These are phyloP conservation scores for Isaurus tuberculatus DNA, from an alignment of 92 coral and sea anemone species.

Conservation along the genomic window DNA sequence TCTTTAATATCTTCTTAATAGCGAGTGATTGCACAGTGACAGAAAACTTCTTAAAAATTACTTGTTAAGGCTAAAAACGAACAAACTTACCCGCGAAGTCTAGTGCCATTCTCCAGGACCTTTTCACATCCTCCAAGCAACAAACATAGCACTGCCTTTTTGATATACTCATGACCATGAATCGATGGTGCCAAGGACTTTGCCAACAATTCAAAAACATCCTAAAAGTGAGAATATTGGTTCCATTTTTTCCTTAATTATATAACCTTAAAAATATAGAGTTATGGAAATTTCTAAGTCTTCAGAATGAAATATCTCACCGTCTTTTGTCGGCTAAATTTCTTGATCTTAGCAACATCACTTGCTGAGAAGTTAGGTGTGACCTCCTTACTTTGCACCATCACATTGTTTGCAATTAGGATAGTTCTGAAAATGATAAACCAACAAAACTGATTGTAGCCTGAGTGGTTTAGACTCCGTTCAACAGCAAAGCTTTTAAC, in stretches of 20 bases:
- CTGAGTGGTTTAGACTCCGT: too few relatives aligned
- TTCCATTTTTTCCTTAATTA: too few relatives aligned
- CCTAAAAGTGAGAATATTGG: slow-evolving; percentile 43
- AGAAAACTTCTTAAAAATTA: too few relatives aligned
- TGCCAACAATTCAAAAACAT: slow-evolving; percentile 88
- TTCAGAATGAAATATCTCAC: slow-evolving; percentile 45
- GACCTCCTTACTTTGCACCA: slow-evolving; percentile 96
- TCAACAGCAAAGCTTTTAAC: too few relatives aligned
- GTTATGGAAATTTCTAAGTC: too few relatives aligned
- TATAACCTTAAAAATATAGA: too few relatives aligned
- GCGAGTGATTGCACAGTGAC: too few relatives aligned
- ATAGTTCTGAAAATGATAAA: slow-evolving; percentile 72
- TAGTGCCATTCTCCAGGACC: slow-evolving; percentile 93
- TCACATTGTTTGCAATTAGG: slow-evolving; percentile 88
- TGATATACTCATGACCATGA: slow-evolving; percentile 97
- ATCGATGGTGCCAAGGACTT: slow-evolving; percentile 95
- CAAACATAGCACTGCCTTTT: slow-evolving; percentile 90
- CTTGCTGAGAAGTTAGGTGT: slow-evolving; percentile 94
- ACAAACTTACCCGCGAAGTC: slow-evolving; percentile 87
- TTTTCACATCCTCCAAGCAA: slow-evolving; percentile 95
- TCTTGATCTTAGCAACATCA: slow-evolving; percentile 95
- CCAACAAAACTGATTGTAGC: too few relatives aligned
- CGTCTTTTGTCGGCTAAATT: slow-evolving; percentile 88
- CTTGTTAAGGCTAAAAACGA: too few relatives aligned
- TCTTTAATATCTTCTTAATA: too few relatives aligned